Percentiles rank a stretch among this genome's conserved stretches.
Evolutionary conservation across 2,113 vertebrate genomes (phyloP).

Genomic region (Romanogobio albipinnatus): DNA sequence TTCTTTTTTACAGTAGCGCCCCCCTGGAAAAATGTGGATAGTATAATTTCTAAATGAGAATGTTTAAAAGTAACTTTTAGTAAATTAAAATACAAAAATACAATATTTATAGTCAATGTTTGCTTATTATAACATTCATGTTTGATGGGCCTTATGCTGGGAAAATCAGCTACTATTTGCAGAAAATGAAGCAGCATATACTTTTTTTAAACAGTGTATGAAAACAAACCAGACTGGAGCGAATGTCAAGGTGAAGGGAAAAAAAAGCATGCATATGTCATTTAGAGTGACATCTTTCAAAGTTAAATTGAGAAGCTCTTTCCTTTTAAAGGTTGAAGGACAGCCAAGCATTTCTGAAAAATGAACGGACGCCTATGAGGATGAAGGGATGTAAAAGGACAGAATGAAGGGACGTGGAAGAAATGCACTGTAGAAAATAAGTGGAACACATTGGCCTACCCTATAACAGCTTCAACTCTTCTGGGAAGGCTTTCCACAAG

Average conservation of each 20-base stretch:
- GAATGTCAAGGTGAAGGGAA: conserved; percentile 1
- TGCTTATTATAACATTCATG: background rate
- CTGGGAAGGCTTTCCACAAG: too few species aligned
- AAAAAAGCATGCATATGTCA: background rate
- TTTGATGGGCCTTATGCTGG: background rate
- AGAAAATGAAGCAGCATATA: background rate
- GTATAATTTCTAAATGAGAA: too few species aligned
- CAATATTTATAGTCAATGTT: background rate
- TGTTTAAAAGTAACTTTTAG: background rate
- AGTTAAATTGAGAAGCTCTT: background rate
- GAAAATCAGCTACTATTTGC: background rate
- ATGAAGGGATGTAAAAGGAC: background rate
- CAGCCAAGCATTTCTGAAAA: background rate
- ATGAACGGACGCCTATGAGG: background rate
- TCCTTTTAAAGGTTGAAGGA: conserved; percentile 7
- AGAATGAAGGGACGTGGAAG: background rate
- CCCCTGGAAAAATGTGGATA: too few species aligned
- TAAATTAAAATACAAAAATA: background rate
- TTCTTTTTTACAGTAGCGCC: too few species aligned
- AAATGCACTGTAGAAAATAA: background rate
- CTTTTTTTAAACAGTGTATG: background rate
- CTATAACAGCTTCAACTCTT: too few species aligned
- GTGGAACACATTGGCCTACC: background rate
- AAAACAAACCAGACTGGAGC: background rate
- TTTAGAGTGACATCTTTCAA: background rate